phyloP scores from a whole-genome alignment of 2,888 invertebrate genomes.

The Emmelina monodactyla region DNA sequence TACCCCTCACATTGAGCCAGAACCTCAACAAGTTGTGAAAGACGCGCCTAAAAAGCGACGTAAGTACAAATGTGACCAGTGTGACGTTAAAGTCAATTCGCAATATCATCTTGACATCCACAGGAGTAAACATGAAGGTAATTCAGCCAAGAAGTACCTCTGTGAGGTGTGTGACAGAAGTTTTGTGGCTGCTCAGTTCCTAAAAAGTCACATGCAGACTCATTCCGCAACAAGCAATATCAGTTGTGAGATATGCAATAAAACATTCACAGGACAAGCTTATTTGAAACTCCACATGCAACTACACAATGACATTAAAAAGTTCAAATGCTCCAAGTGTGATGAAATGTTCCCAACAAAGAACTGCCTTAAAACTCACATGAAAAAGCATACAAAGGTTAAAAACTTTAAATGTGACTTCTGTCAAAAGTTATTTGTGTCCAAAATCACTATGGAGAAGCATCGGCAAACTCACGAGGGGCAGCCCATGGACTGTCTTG shows the following conservation, averaged over 20 bases:
- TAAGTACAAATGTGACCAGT: conserved; percentile 54
- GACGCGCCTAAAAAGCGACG: conserved; percentile 47
- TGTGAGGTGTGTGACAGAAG: conserved; percentile 55
- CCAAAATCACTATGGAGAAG: conserved; percentile 58
- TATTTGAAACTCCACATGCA: conserved; percentile 59
- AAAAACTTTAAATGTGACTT: conserved; percentile 59
- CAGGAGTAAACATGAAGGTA: conserved; percentile 54
- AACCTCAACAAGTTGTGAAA: conserved; percentile 27
- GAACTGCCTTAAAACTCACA: conserved; percentile 54
- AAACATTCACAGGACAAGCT: conserved; percentile 55
- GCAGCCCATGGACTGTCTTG: conserved; percentile 52
- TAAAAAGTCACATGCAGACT: conserved; percentile 59
- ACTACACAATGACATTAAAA: conserved; percentile 54
- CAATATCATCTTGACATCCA: conserved; percentile 58
- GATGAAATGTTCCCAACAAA: conserved; percentile 59
- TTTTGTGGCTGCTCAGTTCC: conserved; percentile 55
- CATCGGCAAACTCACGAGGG: conserved; percentile 52
- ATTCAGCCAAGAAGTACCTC: conserved; percentile 43
- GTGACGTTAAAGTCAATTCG: conserved; percentile 57
- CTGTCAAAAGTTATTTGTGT: conserved; percentile 52
- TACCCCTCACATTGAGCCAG: conserved; percentile 36
- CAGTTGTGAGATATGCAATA: conserved; percentile 53
- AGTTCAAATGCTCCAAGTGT: conserved; percentile 56
- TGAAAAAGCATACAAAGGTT: conserved; percentile 59
- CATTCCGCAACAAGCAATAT: conserved; percentile 50